phyloP scores from a whole-genome alignment of 2,797 vertebrate genomes.

The Melanotaenia parkinsoni region DNA sequence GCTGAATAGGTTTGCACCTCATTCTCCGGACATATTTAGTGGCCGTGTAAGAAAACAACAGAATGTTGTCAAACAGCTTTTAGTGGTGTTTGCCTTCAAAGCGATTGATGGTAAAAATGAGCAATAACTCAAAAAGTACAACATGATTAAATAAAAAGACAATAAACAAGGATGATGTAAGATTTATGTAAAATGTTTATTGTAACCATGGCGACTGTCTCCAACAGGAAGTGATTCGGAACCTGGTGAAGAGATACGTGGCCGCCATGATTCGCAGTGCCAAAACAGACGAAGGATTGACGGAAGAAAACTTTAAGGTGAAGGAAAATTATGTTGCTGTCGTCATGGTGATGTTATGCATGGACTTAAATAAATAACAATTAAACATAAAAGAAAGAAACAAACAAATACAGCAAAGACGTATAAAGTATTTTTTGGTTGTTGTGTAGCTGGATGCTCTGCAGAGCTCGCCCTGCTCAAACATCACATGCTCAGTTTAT shows the following conservation, averaged over 20 bases:
- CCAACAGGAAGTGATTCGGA: slow-evolving; percentile 93
- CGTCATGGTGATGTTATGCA: not conserved
- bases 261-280: slow-evolving; percentile 97
- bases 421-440: not conserved
- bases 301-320: slow-evolving; percentile 97
- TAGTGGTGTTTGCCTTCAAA: too few species aligned
- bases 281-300: slow-evolving; percentile 94
- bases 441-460: not conserved
- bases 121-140: too few species aligned
- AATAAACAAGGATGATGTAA: not conserved
- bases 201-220: slow-evolving; percentile 37
- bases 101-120: too few species aligned
- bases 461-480: not conserved
- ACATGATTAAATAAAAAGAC: too few species aligned
- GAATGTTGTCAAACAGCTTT: too few species aligned
- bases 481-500: not conserved
- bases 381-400: not conserved
- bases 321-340: not conserved
- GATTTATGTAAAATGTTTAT: too few species aligned
- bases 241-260: slow-evolving; percentile 94
- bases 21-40: too few species aligned
- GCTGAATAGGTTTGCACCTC: too few species aligned
- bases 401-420: not conserved
- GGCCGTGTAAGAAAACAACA: too few species aligned
- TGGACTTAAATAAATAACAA: not conserved